Conservation (phyloP, 2,113 vertebrate genomes). For the Zosterops borbonicus region DNA sequence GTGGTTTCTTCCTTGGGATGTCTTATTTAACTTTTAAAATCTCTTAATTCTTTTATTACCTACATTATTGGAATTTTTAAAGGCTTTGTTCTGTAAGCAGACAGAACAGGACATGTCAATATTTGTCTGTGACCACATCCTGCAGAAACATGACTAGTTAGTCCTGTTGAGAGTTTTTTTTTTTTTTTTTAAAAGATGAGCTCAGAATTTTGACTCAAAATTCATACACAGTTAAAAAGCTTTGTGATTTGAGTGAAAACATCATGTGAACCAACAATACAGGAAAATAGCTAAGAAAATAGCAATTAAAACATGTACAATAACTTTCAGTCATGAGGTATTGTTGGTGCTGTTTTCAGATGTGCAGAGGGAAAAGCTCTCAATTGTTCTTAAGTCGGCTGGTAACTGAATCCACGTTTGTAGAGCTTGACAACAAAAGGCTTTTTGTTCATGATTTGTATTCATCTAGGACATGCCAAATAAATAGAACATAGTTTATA, state of each 20-base stretch:
- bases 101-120: slow-evolving; percentile 48
- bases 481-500: slow-evolving; percentile 2
- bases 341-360: slow-evolving; percentile 44
- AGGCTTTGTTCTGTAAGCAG: slow-evolving; percentile 26
- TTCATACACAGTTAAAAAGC: neutral
- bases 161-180: neutral
- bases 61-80: slow-evolving; percentile 18
- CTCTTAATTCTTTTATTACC: slow-evolving; percentile 7
- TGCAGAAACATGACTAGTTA: slow-evolving; percentile 15
- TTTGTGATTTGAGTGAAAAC: slow-evolving; percentile 3
- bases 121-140: slow-evolving; percentile 50
- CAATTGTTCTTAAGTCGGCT: slow-evolving; percentile 54
- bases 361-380: slow-evolving; percentile 37
- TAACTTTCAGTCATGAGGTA: slow-evolving; percentile 43
- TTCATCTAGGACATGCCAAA: neutral
- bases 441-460: slow-evolving; percentile 46
- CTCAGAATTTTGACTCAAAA: slow-evolving; percentile 14
- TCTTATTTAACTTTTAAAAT: neutral
- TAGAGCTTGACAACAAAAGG: slow-evolving; percentile 45
- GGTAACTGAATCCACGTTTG: slow-evolving; percentile 23
- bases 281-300: slow-evolving; percentile 24
- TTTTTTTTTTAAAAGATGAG: neutral
- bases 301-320: slow-evolving; percentile 6
- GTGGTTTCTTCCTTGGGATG: neutral
- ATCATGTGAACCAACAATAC: neutral